Base-by-base conservation (phyloP, 2,113 vertebrate genomes). In the Trematocara marginatum region DNA sequence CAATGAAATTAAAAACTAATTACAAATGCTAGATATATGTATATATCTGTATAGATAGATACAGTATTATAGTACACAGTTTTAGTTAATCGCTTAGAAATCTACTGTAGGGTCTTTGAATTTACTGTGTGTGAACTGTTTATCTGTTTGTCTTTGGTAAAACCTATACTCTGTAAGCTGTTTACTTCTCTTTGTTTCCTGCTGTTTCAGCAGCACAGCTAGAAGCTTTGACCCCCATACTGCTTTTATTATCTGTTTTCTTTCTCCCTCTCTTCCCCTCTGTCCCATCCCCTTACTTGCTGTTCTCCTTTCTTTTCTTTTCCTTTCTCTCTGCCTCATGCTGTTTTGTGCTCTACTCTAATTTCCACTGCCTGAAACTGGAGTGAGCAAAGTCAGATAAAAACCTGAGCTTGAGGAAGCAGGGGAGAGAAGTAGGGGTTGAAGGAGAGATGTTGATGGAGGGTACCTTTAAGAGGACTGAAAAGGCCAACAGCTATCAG, bases 181-280 rank as follows among this genome's bases (percentile, higher is more conserved):
- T 92, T 93, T 91, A 82, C 87, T 82, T 78, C 40, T 82, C 84
- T 88, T 87, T 90, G 81, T 88, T 90, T 89, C 86, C 89, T 79
- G 85, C 89, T 90, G 86, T 83, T 90, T 86, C 84, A 91, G 83
- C 80, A 84, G 85, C 85, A 87, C 90, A 92, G 87, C 87, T 59
- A 87, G 88, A 87, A 89, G 89, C 80, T 86, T 71, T 83, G 86
- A 85, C 74, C 83, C 85, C 71, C 85, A 82, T 86, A 83, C 90
- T 82, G 92, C 74, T 89, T 93, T 92, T 88, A 90, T 93, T 88
- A 78, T 89, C 57, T 26, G 15, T 86, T 76, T 90, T 87, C 80
- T 81, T 38, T 13, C 78, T 88, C 51, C 7, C 23, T 74, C 40
- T 74, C 42, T 54, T 38, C 59, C 49, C 45, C 57, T 74, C 71